A percentile compares a stretch with the other conserved stretches of the same genome.
Conservation (phyloP, 2,797 vertebrate genomes). For the Sebastes steindachneri region DNA sequence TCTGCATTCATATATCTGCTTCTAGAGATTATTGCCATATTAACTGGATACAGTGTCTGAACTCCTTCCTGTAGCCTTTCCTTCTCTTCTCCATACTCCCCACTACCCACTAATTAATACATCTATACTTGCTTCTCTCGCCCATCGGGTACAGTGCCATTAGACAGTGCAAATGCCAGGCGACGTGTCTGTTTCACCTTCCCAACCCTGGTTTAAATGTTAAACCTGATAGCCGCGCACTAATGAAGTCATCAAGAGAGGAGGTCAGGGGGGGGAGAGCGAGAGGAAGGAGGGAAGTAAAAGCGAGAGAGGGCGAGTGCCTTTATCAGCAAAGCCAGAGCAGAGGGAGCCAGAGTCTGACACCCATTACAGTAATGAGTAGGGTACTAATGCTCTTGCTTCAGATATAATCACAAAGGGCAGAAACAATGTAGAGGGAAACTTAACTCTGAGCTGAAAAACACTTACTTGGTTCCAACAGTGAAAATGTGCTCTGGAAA, state of each 20-base stretch:
- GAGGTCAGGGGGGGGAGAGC: constrained; percentile 42
- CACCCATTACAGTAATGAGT: constrained; percentile 83
- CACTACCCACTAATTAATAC: constrained; percentile 72
- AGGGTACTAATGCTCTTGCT: constrained; percentile 74
- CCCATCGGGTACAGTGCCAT: constrained; percentile 63
- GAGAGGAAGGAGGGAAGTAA: constrained; percentile 15
- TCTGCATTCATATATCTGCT: background rate
- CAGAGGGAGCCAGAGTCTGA: constrained; percentile 67
- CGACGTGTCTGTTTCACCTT: constrained; percentile 79
- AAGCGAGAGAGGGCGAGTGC: constrained; percentile 16
- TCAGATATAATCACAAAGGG: constrained; percentile 77
- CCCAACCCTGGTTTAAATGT: constrained; percentile 84
- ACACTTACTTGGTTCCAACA: constrained; percentile 13
- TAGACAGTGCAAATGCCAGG: constrained; percentile 83
- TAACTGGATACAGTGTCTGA: constrained; percentile 13
- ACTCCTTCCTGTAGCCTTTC: constrained; percentile 1
- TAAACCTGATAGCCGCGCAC: constrained; percentile 80
- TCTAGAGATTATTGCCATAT: background rate
- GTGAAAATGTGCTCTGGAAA: constrained; percentile 14
- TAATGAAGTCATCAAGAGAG: constrained; percentile 82
- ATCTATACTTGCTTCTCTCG: constrained; percentile 53
- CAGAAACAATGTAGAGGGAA: constrained; percentile 63
- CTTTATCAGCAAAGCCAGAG: constrained; percentile 49
- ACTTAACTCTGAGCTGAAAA: constrained; percentile 50
- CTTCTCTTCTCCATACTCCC: constrained; percentile 15